Conservation (phyloP, 2,888 invertebrate genomes). For the Tipula confusa region DNA sequence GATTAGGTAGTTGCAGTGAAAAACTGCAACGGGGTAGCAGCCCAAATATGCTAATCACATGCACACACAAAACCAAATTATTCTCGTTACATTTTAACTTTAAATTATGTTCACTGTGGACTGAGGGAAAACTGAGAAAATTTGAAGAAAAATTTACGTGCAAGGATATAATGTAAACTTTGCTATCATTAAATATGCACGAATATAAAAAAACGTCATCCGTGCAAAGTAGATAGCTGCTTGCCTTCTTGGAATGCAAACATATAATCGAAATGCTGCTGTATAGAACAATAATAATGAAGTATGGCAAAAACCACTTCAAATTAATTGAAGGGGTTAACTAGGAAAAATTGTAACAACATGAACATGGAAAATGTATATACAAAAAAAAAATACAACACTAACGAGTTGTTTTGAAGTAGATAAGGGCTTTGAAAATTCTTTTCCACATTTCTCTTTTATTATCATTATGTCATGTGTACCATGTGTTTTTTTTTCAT, state of each 20-base stretch:
- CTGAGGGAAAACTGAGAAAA: no score
- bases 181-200: no score
- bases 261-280: not conserved
- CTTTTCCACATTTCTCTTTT: not conserved
- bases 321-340: constrained; percentile 25
- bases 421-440: not conserved
- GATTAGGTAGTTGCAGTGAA: no score
- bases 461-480: not conserved
- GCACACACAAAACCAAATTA: no score
- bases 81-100: no score
- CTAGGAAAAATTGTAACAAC: not conserved
- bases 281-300: constrained; percentile 5
- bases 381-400: not conserved
- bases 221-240: no score
- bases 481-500: not conserved
- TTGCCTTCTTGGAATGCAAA: not conserved
- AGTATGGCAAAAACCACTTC: constrained; percentile 6
- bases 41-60: no score
- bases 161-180: no score
- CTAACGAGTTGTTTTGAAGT: constrained; percentile 12
- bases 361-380: not conserved
- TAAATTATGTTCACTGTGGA: no score
- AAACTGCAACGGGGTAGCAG: no score
- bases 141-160: no score
- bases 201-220: no score